Percentiles rank a stretch among this genome's conserved stretches.
phyloP scores from a whole-genome alignment of 2,797 vertebrate species.

The Poeciliopsis gracilis region DNA sequence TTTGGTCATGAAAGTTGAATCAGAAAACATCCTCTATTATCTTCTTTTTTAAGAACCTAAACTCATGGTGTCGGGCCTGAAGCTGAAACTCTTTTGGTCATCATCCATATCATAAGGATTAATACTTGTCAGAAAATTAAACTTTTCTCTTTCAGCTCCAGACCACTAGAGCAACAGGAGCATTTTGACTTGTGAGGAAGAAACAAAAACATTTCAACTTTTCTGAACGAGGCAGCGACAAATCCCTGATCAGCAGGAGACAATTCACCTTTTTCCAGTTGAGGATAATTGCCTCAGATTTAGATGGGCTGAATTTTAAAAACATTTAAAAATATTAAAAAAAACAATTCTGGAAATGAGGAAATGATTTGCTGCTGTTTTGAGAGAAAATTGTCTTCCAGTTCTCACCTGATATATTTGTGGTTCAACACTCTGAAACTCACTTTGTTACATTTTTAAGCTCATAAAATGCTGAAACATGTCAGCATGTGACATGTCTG shows the following conservation, averaged over 20 bases:
- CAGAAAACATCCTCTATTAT: background rate
- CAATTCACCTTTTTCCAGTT: background rate
- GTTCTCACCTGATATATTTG: background rate
- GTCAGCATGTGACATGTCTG: slow-evolving; percentile 3
- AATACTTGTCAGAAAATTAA: background rate
- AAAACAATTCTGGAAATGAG: background rate
- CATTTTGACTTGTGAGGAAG: background rate
- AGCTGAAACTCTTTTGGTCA: background rate
- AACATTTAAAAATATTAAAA: background rate
- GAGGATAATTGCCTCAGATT: background rate
- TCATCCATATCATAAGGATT: background rate
- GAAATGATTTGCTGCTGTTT: background rate
- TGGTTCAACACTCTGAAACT: background rate
- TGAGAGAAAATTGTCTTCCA: background rate
- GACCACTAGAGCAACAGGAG: background rate
- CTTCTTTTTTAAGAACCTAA: background rate
- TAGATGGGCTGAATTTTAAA: background rate
- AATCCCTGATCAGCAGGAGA: background rate
- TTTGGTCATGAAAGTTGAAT: background rate
- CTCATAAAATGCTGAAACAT: slow-evolving; percentile 1
- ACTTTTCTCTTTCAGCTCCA: background rate
- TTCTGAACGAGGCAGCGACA: background rate
- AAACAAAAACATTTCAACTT: background rate
- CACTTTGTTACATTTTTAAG: background rate
- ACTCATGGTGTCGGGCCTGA: background rate